Evolutionary conservation across 2,113 vertebrate species (phyloP), one percentile per base, ranked within the genome.

Genomic region (Oreotrochilus melanogaster): DNA sequence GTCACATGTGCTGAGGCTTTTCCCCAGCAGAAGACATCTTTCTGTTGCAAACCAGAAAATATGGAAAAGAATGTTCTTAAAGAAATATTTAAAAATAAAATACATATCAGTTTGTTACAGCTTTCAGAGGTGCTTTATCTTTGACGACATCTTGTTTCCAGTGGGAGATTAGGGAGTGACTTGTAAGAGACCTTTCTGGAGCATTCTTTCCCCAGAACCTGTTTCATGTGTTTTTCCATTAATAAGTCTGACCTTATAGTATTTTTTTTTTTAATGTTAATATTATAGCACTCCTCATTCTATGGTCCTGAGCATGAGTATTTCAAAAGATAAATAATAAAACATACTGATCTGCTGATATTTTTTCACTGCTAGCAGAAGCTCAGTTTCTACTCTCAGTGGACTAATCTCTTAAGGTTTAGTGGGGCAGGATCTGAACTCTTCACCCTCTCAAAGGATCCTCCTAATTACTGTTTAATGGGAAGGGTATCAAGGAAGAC

Each of bases 401-500:
- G 51, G 5, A 25, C 65, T 50, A 57, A 65, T 33, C 10, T 37
- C 22, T 42, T 51, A 51, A 70, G 4, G 19, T 53, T 73, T 78
- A 14, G 4, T 35, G 15, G 4, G 7, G 6, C 11, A 74, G 65
- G 35, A 35, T 61, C 10, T 35, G 66, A 82, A 65, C 14, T 56
- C 33, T 47, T 48, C 28, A 71, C 4, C 14, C 2, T 78, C 23
- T 76, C 19, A 18, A 51, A 67, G 28, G 11, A 60, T 60, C 21
- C 4, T 24, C 56, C 6, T 60, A 0, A 0, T 37, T 62, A 27
- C 15, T 21, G 33, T 69, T 82, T 86, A 56, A 48, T 5, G 4
- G 31, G 53, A 88, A 64, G 5, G 1, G 0, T 60, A 7, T 51
- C 18, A 56, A 60, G 11, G 67, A 7, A 43, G 3, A 31, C 5